phyloP scores from a whole-genome alignment of 2,113 vertebrate species.

The Hippotragus niger region DNA sequence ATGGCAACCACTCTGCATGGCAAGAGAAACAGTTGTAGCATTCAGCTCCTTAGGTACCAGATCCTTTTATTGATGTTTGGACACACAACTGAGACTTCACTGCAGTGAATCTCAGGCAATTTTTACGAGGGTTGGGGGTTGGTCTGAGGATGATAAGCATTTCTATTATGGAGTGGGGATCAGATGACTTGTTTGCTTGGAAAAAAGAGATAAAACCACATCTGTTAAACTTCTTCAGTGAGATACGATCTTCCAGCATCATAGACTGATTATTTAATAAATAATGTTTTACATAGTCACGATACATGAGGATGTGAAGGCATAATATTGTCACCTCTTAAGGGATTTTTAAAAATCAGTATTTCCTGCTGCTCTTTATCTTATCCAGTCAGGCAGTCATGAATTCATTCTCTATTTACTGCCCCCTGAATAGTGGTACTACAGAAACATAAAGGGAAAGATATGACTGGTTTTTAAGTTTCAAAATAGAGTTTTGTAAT shows the following conservation, averaged over 20 bases:
- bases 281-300: neutral
- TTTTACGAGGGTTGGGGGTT: neutral
- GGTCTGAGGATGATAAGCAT: neutral
- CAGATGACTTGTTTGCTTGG: neutral
- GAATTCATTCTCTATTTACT: neutral
- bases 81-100: neutral
- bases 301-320: neutral
- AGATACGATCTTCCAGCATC: neutral
- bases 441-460: neutral
- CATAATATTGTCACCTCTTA: neutral
- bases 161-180: neutral
- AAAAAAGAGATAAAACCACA: neutral
- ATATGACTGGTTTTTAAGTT: neutral
- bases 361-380: neutral
- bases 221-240: neutral
- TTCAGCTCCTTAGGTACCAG: rapidly evolving
- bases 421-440: neutral
- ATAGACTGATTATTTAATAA: neutral
- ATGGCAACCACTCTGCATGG: neutral
- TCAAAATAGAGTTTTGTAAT: neutral
- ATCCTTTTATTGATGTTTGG: rapidly evolving
- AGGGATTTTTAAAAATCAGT: neutral
- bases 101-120: neutral
- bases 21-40: rapidly evolving
- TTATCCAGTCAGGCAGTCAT: neutral